Conservation (phyloP, 1,140 invertebrate species). For the Platyscapa corneri region DNA sequence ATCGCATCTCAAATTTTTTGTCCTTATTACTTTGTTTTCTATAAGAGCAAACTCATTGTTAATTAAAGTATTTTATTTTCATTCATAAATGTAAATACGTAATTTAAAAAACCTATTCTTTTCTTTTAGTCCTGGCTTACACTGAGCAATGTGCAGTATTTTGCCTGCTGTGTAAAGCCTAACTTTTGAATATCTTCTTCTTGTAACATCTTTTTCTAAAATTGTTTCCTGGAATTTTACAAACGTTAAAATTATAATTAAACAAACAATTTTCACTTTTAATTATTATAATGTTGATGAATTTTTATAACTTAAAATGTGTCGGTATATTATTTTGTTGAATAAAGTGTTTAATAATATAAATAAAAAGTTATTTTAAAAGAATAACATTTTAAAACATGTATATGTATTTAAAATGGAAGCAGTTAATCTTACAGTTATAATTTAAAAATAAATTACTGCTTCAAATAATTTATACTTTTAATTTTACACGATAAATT, state of each 20-base stretch:
- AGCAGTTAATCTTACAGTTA: too few relatives aligned
- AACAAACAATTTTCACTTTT: background rate
- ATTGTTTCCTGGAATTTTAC: constrained; percentile 76
- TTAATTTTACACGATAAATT: too few relatives aligned
- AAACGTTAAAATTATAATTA: background rate
- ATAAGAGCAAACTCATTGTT: constrained; percentile 23
- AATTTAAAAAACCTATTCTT: constrained; percentile 58
- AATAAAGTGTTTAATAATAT: background rate
- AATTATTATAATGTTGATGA: background rate
- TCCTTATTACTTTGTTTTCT: constrained; percentile 65
- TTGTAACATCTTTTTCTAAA: constrained; percentile 79
- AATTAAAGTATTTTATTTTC: constrained; percentile 18
- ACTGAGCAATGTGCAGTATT: constrained; percentile 82
- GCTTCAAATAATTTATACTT: background rate
- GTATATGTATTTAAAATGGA: background rate
- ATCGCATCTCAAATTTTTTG: constrained; percentile 81
- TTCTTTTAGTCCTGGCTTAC: constrained; percentile 70
- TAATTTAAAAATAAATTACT: too few relatives aligned
- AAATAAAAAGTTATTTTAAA: background rate
- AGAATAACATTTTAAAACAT: background rate
- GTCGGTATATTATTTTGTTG: background rate
- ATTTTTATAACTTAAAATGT: background rate
- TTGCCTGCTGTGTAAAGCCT: constrained; percentile 82
- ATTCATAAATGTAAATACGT: constrained; percentile 26
- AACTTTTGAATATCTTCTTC: constrained; percentile 80